Conservation (phyloP, 2,888 invertebrate species). For the Nezara viridula region DNA sequence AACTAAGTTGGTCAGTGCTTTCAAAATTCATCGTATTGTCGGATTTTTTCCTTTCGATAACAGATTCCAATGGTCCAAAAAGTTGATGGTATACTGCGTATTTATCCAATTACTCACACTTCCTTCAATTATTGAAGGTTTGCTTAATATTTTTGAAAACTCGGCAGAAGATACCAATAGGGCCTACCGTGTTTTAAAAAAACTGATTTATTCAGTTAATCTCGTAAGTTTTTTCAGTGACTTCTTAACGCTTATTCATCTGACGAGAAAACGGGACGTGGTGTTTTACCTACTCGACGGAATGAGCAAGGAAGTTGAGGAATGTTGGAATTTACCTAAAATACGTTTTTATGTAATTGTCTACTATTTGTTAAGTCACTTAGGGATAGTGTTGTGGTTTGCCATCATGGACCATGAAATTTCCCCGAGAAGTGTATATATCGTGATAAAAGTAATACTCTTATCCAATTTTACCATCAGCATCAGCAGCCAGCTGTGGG, state of each 20-base stretch:
- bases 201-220: accelerated
- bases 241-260: background rate
- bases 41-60: background rate
- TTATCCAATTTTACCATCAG: background rate
- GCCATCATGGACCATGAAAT: no score
- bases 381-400: background rate
- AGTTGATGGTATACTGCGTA: background rate
- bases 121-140: background rate
- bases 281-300: background rate
- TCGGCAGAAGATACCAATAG: background rate
- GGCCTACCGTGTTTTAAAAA: background rate
- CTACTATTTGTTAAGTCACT: background rate
- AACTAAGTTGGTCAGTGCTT: background rate
- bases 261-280: background rate
- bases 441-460: background rate
- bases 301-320: background rate
- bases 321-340: background rate
- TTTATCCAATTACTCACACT: background rate
- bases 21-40: background rate
- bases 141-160: background rate
- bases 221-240: background rate
- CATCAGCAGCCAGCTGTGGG: background rate
- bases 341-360: background rate
- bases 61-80: background rate
- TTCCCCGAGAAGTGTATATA: background rate